Evolutionary conservation across 2,797 vertebrate genomes (phyloP), one percentile per base, ranked within the genome.

Genomic region (Anabacerthia variegaticeps): DNA sequence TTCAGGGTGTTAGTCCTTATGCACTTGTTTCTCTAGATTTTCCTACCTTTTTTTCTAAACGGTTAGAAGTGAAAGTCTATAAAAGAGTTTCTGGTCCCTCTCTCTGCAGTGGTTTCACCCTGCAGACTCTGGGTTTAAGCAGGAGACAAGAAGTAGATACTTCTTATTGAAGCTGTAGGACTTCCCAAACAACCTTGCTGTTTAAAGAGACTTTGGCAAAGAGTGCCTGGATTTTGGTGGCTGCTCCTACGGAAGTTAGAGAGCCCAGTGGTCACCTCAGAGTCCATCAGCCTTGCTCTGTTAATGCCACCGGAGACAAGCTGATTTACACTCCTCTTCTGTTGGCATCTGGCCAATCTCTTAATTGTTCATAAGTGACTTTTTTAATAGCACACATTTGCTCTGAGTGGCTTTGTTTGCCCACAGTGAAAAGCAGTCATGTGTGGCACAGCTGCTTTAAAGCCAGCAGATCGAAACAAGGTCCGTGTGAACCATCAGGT

Each of bases 391-490:
- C 19, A 58, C 4, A 3, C 0, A 0, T 75, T 82, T 71, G 49
- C 63, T 63, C 12, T 1, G 36, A 36, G 62, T 10, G 41, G 28
- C n/a, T 65, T 0, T 0, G 26, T 76, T 22, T 46, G 55, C 36
- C 48, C 48, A 23, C 13, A n/a, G 46, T 37, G 78, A 92, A 88
- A 44, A 5, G 71, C 89, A 91, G 67, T 13, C 71, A 23, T 22
- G 59, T 32, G 52, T 85, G 49, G 18, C 24, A 4, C 12, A 44
- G 48, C 12, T 68, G 54, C 46, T 68, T 21, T 30, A 44, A 56
- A 85, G 43, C 36, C 83, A 75, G 30, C 0, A 13, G 48, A 36
- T 48, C 0, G 1, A 61, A 69, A 65, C 4, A 0, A 37, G 61
- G 51, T 32, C 26, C 27, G 2, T 46, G 43, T 52, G 66, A 69